Evolutionary conservation across 2,113 vertebrate genomes (phyloP).

Genomic region (Platycercus adscitus): DNA sequence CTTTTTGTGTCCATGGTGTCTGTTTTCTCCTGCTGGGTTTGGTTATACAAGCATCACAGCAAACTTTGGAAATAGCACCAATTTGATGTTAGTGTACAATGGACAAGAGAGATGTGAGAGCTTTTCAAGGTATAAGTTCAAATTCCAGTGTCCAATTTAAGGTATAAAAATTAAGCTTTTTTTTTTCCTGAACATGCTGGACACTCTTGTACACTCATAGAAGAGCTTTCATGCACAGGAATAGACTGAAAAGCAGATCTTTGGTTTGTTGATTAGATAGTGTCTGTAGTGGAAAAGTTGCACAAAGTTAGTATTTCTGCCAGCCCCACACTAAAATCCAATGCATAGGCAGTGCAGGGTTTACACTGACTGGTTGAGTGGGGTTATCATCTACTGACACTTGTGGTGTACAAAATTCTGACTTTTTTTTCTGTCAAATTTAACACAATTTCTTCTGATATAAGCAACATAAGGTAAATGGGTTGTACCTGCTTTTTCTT

Average conservation of each 20-base stretch:
- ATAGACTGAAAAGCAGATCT: not conserved
- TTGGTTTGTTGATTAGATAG: not conserved
- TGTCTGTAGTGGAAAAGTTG: not conserved
- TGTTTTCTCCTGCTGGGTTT: not conserved
- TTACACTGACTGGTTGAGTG: not conserved
- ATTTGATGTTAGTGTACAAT: rapidly evolving
- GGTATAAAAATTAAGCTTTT: not conserved
- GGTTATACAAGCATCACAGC: not conserved
- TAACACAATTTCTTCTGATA: not conserved
- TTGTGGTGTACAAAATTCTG: not conserved
- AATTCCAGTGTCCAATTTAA: not conserved
- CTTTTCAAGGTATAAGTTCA: not conserved
- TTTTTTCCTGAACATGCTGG: not conserved
- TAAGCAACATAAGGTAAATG: not conserved
- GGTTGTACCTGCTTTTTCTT: not conserved
- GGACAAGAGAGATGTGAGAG: not conserved
- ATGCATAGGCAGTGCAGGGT: rapidly evolving
- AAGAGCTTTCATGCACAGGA: not conserved
- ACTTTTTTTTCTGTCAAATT: not conserved
- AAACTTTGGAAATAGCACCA: not conserved
- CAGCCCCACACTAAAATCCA: not conserved
- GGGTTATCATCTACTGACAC: not conserved
- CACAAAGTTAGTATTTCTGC: not conserved
- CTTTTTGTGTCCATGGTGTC: not conserved
- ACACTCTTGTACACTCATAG: not conserved